Evolutionary conservation across 2,888 invertebrate genomes (phyloP).

Genomic region (Parascotia fuliginaria): DNA sequence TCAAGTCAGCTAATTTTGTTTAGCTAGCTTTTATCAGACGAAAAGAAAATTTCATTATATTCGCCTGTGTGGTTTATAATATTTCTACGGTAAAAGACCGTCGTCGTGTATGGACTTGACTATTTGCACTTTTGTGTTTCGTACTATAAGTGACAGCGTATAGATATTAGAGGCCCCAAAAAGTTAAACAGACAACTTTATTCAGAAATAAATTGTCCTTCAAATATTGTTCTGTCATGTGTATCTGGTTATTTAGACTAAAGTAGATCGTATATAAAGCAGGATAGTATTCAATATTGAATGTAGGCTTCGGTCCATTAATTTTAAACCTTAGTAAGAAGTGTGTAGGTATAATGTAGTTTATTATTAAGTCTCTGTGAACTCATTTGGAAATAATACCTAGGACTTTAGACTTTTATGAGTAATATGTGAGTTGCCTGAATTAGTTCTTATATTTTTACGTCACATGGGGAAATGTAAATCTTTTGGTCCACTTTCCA

Average conservation of each 20-base stretch:
- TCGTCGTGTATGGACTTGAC: no score
- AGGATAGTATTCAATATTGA: not conserved
- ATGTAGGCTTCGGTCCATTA: constrained; percentile 3
- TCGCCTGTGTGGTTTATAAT: no score
- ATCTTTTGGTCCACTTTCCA: no score
- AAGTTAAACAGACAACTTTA: constrained; percentile 21
- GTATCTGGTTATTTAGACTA: constrained; percentile 7
- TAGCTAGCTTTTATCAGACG: not conserved
- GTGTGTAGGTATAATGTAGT: not conserved
- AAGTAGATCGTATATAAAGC: no score
- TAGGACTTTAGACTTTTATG: not conserved
- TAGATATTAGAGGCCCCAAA: constrained; percentile 17
- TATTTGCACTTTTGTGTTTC: no score
- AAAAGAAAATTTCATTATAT: not conserved
- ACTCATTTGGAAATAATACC: not conserved
- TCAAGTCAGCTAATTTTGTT: not conserved
- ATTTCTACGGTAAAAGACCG: no score
- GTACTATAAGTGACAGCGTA: no score
- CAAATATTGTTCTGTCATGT: constrained; percentile 29
- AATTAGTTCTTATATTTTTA: no score
- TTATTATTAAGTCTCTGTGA: not conserved
- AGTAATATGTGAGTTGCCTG: no score
- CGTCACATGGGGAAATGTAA: no score
- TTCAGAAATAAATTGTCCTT: constrained; percentile 41
- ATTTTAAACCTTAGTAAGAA: constrained; percentile 1